These are phyloP conservation scores for Drosophila maculinotata DNA, from an alignment of 2,888 invertebrate species.

Conservation along the genomic window DNA sequence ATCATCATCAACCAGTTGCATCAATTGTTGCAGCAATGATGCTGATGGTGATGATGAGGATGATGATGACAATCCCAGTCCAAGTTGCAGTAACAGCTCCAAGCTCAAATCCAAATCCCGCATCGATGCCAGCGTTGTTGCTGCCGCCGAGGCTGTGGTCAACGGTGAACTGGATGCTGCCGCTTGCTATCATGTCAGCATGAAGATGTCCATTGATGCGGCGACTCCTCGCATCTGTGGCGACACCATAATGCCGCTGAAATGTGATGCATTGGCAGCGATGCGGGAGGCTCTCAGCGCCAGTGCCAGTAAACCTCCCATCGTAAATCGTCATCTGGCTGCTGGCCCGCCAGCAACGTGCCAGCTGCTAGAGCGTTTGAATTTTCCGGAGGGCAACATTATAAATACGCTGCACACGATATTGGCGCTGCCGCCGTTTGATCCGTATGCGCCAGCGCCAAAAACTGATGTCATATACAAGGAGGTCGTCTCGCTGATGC, in stretches of 20 bases:
- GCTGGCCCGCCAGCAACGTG: constrained; percentile 48
- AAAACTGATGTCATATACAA: constrained; percentile 81
- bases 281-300: constrained; percentile 57
- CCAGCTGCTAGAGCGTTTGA: constrained; percentile 65
- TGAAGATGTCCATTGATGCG: constrained; percentile 72
- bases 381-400: constrained; percentile 72
- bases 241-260: constrained; percentile 50
- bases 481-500: constrained; percentile 81
- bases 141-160: constrained; percentile 58
- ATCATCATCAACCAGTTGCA: constrained; percentile 28
- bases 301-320: constrained; percentile 53
- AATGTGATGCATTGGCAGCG: constrained; percentile 63
- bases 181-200: constrained; percentile 73
- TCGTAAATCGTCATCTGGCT: constrained; percentile 16
- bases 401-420: constrained; percentile 78
- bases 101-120: constrained; percentile 34
- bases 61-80: constrained; percentile 33
- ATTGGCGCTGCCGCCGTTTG: constrained; percentile 80
- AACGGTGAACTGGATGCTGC: constrained; percentile 68
- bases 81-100: constrained; percentile 26
- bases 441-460: constrained; percentile 79
- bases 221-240: constrained; percentile 60
- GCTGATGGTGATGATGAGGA: constrained; percentile 30
- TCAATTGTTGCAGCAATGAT: constrained; percentile 41
- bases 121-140: constrained; percentile 47